Percentiles rank a stretch among this genome's conserved stretches.
These are phyloP conservation scores for Eupristina koningsbergeri DNA, from an alignment of 1,140 invertebrate genomes.

Conservation along the genomic window DNA sequence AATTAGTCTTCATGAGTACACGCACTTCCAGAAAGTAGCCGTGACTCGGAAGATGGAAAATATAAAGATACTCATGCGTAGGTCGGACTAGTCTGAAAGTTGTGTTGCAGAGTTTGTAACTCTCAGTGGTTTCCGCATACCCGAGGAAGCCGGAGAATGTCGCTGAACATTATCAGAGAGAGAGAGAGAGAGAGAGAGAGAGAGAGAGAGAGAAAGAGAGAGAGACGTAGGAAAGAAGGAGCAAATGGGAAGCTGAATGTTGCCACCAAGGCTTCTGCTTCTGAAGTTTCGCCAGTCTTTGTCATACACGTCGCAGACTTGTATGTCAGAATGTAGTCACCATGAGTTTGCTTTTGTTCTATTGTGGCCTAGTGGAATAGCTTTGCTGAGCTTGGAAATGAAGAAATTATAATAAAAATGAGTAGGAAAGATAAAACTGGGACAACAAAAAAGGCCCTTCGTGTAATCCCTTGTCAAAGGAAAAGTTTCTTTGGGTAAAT, in stretches of 20 bases:
- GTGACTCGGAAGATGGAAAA: neutral
- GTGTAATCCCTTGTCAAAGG: slow-evolving; percentile 1
- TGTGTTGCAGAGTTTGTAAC: slow-evolving; percentile 18
- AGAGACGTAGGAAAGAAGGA: no score
- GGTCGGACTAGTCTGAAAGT: slow-evolving; percentile 9
- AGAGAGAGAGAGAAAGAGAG: neutral
- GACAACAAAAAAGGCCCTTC: neutral
- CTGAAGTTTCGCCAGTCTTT: slow-evolving; percentile 21
- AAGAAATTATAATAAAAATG: slow-evolving; percentile 21
- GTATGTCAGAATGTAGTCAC: neutral
- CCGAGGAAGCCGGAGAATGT: slow-evolving; percentile 40
- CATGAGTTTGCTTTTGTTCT: slow-evolving; percentile 9
- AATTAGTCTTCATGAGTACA: neutral
- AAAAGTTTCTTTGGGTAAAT: neutral
- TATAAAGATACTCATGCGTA: slow-evolving; percentile 7
- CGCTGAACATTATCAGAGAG: neutral
- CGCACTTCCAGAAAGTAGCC: slow-evolving; percentile 5
- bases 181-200: neutral
- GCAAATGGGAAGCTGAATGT: neutral
- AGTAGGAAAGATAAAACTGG: no score
- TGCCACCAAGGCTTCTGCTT: slow-evolving; percentile 30
- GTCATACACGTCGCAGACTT: neutral
- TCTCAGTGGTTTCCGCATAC: slow-evolving; percentile 36
- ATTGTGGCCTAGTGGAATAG: neutral
- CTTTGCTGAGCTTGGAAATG: slow-evolving; percentile 5